A percentile compares a stretch with the other conserved stretches of the same genome.
Evolutionary conservation across 2,113 vertebrate species (phyloP).

Genomic region (Morphnarchus princeps): DNA sequence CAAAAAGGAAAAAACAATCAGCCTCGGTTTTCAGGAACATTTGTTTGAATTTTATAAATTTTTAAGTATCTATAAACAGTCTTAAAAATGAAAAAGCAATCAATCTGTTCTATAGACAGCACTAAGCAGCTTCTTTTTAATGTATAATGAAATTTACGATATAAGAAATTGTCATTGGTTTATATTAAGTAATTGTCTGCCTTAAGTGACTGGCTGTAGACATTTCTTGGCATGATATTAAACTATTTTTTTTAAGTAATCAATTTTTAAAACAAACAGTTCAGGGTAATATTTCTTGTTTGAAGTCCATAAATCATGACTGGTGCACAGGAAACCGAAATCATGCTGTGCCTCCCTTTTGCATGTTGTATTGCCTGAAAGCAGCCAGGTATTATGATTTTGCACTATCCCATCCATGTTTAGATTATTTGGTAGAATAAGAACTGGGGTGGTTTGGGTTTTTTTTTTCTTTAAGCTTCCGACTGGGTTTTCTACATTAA

Average conservation of each 20-base stretch:
- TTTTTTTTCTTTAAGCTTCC: not conserved
- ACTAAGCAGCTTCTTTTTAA: not conserved
- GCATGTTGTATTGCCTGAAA: not conserved
- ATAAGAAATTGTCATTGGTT: not conserved
- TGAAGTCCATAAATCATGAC: not conserved
- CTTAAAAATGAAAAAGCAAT: not conserved
- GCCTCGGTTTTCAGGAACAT: not conserved
- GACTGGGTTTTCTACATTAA: not conserved
- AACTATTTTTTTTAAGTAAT: not conserved
- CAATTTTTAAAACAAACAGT: not conserved
- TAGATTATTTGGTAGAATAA: not conserved
- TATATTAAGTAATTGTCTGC: not conserved
- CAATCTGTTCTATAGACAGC: not conserved
- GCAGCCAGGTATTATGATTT: not conserved
- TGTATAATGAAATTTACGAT: not conserved
- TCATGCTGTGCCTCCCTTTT: not conserved
- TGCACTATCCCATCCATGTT: not conserved
- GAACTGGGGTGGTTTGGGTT: not conserved
- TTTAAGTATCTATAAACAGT: not conserved
- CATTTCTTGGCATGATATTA: not conserved
- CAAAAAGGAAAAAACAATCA: not conserved
- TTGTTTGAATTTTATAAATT: not conserved
- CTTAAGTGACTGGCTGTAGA: rapidly evolving
- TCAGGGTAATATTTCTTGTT: not conserved
- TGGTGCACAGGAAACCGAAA: not conserved